A percentile compares a stretch with the other conserved stretches of the same genome.
Evolutionary conservation across 2,888 invertebrate genomes (phyloP).

Genomic region (Netelia virgata): DNA sequence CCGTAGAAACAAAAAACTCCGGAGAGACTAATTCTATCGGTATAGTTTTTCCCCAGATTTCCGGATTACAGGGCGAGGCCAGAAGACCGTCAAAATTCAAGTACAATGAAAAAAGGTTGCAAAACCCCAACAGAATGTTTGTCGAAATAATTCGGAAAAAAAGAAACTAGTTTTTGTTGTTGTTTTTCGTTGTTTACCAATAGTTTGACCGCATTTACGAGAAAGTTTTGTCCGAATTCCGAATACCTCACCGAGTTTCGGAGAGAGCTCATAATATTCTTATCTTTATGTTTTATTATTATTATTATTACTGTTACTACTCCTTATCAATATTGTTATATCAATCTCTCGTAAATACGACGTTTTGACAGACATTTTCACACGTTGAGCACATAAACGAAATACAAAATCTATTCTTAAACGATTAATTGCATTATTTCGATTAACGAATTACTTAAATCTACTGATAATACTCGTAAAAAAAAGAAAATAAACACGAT

Average conservation of each 20-base stretch:
- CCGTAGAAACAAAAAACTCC: too few relatives aligned
- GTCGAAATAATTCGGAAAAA: too few relatives aligned
- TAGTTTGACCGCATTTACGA: slow-evolving; percentile 1
- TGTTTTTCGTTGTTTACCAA: neutral
- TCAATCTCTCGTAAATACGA: slow-evolving; percentile 2
- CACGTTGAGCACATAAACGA: slow-evolving; percentile 37
- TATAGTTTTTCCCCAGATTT: too few relatives aligned
- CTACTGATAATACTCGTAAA: slow-evolving; percentile 55
- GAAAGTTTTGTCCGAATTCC: neutral
- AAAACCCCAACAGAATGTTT: too few relatives aligned
- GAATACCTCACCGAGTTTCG: neutral
- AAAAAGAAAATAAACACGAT: slow-evolving; percentile 40
- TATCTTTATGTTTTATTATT: neutral
- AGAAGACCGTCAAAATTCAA: too few relatives aligned
- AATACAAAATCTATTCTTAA: slow-evolving; percentile 27
- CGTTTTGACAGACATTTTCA: slow-evolving; percentile 11
- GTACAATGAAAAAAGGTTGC: too few relatives aligned
- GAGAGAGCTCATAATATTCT: neutral
- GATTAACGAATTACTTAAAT: slow-evolving; percentile 24
- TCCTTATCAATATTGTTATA: neutral
- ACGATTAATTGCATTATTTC: slow-evolving; percentile 63
- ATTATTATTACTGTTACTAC: neutral
- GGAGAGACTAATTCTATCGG: too few relatives aligned
- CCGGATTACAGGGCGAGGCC: too few relatives aligned
- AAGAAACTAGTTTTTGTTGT: too few relatives aligned